Base-by-base conservation (phyloP, 1,140 invertebrate species). In the Aphaenogaster rudis region DNA sequence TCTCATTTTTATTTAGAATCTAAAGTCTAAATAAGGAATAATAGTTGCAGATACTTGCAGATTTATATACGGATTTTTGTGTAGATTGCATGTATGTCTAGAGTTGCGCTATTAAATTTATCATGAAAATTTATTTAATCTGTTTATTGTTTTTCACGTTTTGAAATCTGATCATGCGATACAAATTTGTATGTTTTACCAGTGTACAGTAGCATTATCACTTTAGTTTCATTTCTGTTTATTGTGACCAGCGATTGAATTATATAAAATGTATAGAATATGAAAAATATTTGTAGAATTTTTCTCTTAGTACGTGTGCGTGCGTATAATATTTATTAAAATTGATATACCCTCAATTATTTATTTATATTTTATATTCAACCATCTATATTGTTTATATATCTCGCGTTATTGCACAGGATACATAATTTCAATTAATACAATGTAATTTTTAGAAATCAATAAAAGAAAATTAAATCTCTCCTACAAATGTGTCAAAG, bases 191-290 rank as follows among this genome's bases (percentile, higher is more conserved):
- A 33, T 21, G n/a, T 59, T 67, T 21, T 45, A 28, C 3, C 9
- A 45, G n/a, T 1, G 17, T n/a, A 36, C 15, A 0, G 11, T 42
- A 11, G 3, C 28, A 28, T 28, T 9, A n/a, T 15, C n/a, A 39
- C n/a, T 17, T 57, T n/a, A 21, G 6, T 81, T 71, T 48, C 50
- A 74, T 21, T 74, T 39, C 6, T 52, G 42, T 74, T 84, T 50
- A 39, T 50, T 50, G 33, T 39, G 3, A 67, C 5, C 11, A 67
- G 11, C 3, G 4, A 48, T 50, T 48, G 3, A 28, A 69, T 50
- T 48, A 42, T 48, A 42, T 28, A 9, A 80, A n/a, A 54, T 21
- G 52, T 21, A 33, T 13, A 8, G n/a, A 11, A 36, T 8, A 50
- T 64, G 1, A 64, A 36, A 79, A 64, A 78, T 63, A 63, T 11